phyloP scores from a whole-genome alignment of 2,797 vertebrate genomes.

The Smutsia gigantea region DNA sequence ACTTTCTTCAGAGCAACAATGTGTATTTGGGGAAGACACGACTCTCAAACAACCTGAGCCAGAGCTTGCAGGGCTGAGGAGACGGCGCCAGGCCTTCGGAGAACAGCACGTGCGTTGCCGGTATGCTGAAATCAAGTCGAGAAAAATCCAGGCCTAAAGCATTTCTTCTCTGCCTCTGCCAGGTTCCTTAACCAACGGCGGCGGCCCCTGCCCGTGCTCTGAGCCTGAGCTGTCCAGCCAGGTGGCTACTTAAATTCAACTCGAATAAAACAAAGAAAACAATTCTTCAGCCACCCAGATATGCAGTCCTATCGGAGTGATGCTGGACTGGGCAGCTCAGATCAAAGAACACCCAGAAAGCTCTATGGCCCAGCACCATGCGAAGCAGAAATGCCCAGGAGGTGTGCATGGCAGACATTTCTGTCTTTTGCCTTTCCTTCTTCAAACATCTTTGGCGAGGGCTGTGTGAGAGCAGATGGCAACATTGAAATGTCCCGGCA shows the following conservation, averaged over 20 bases:
- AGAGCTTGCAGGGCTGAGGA: not conserved
- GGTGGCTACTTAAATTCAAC: not conserved
- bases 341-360: not conserved
- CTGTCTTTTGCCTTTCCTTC: not conserved
- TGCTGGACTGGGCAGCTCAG: fast-evolving
- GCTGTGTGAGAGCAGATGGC: not conserved
- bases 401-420: not conserved
- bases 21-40: not conserved
- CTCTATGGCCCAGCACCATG: fast-evolving
- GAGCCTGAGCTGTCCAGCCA: not conserved
- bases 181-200: fast-evolving
- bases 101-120: not conserved
- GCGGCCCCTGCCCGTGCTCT: fast-evolving
- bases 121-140: too few species aligned
- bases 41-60: not conserved
- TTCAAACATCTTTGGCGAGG: not conserved
- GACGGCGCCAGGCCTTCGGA: not conserved
- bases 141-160: not conserved
- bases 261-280: not conserved
- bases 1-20: not conserved
- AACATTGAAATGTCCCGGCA: fast-evolving
- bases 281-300: not conserved
- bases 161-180: not conserved
- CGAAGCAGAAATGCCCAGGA: not conserved
- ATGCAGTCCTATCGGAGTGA: too few species aligned